These are phyloP conservation scores for Spinus olivaceus DNA, from an alignment of 2,797 vertebrate genomes.

Conservation along the genomic window DNA sequence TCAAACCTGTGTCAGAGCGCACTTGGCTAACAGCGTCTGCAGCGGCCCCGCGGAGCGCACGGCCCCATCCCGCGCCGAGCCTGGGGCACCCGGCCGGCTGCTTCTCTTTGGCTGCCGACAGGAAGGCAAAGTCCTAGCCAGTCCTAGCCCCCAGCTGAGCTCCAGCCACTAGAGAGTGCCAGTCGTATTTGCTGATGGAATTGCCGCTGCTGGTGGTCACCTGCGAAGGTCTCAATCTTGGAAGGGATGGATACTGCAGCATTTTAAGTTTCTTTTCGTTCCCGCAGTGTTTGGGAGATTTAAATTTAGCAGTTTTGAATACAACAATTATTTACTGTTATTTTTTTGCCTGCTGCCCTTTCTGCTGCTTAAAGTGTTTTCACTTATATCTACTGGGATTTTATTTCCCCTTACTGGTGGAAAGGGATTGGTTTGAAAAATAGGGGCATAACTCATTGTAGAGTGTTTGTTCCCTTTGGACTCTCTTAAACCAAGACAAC, in stretches of 20 bases:
- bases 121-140: neutral
- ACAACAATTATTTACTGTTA: neutral
- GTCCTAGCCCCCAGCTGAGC: neutral
- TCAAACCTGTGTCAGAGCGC: neutral
- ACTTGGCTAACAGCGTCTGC: neutral
- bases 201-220: neutral
- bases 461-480: neutral
- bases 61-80: neutral
- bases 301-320: neutral
- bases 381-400: neutral
- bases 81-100: neutral
- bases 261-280: neutral
- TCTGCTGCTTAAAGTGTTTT: neutral
- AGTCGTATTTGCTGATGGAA: neutral
- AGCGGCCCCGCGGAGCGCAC: rapidly evolving
- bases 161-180: neutral
- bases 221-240: rapidly evolving
- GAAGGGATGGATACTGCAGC: neutral
- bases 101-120: rapidly evolving
- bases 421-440: neutral
- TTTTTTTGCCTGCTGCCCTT: neutral
- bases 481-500: neutral
- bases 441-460: neutral
- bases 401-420: neutral
- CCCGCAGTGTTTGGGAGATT: rapidly evolving